Evolutionary conservation across 2,797 vertebrate species (phyloP).

Genomic region (Leptodactylus fallax): DNA sequence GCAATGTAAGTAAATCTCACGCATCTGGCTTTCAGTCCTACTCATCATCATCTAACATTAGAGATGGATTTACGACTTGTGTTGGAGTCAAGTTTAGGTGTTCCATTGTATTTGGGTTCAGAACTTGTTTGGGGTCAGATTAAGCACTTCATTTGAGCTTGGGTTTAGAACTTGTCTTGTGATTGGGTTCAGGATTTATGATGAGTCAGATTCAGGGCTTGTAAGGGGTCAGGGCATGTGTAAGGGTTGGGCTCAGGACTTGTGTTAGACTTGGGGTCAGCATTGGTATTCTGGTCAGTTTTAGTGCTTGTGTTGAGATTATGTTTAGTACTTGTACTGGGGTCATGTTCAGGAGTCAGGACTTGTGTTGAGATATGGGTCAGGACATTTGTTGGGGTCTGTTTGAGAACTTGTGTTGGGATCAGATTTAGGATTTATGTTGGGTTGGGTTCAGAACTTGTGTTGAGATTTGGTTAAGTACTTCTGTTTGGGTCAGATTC

Average conservation of each 20-base stretch:
- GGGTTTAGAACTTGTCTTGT: background rate
- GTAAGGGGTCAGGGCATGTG: background rate
- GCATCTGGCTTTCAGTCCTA: background rate
- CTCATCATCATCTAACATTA: background rate
- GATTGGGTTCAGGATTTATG: background rate
- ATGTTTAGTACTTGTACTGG: background rate
- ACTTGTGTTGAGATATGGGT: background rate
- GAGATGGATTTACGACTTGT: background rate
- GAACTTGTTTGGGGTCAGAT: background rate
- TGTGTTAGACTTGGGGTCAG: no score
- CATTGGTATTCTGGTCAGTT: no score
- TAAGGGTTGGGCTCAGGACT: background rate
- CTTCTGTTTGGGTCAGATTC: background rate
- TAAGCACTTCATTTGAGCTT: no score
- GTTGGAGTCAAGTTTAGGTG: background rate
- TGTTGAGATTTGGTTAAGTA: background rate
- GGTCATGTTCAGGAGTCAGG: background rate
- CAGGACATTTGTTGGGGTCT: background rate
- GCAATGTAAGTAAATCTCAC: slow-evolving; percentile 20
- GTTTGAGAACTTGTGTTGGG: background rate
- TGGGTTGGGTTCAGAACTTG: background rate
- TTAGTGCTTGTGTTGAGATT: background rate
- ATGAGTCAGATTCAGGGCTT: background rate
- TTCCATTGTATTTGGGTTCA: background rate
- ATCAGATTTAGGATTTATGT: background rate